phyloP scores from a whole-genome alignment of 2,797 vertebrate species.

The Varecia variegata region DNA sequence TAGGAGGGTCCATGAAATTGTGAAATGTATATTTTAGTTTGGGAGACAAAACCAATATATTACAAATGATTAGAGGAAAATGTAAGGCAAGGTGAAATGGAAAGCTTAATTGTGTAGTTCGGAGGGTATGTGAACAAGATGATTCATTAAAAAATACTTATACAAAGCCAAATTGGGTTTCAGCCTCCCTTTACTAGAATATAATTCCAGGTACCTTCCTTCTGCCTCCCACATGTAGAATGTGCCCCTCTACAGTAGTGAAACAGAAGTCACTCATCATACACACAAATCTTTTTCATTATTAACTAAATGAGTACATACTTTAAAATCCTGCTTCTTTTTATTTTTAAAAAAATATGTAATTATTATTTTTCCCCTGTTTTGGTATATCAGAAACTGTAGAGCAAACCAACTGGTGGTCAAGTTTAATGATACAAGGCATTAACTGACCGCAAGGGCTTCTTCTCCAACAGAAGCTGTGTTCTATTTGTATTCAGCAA shows the following conservation, averaged over 20 bases:
- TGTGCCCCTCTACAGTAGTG: not conserved
- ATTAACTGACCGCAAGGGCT: not conserved
- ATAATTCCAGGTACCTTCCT: not conserved
- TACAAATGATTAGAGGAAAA: not conserved
- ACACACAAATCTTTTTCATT: not conserved
- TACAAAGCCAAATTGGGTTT: not conserved
- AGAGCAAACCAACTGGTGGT: not conserved
- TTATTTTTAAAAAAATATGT: not conserved
- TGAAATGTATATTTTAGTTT: not conserved
- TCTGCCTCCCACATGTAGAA: not conserved
- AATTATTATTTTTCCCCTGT: not conserved
- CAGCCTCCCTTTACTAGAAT: not conserved
- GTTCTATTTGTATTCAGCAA: conserved; percentile 45
- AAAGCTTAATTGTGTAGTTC: not conserved
- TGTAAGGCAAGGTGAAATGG: not conserved
- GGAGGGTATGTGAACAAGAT: not conserved
- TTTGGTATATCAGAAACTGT: not conserved
- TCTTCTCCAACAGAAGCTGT: conserved; percentile 23
- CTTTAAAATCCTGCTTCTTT: not conserved
- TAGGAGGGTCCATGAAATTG: not conserved
- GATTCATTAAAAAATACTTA: not conserved
- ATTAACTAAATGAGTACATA: not conserved
- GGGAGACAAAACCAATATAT: not conserved
- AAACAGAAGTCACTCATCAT: not conserved
- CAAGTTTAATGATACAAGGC: conserved; percentile 4